phyloP scores from a whole-genome alignment of 2,888 invertebrate genomes.

The Parnassius mnemosyne region DNA sequence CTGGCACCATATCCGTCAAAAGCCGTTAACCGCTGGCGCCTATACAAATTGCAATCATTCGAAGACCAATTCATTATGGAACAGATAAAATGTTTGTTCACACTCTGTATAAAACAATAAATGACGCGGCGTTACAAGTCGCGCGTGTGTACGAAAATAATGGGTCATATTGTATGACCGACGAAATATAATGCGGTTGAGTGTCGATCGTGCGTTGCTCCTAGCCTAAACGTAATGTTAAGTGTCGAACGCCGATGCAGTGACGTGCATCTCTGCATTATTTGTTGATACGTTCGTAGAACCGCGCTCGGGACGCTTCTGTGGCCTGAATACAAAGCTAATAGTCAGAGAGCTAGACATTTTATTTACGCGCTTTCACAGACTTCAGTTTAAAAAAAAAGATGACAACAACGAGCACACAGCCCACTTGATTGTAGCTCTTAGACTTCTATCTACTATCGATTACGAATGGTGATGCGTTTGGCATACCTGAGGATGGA shows the following conservation, averaged over 20 bases:
- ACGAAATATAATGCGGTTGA: conserved; percentile 28
- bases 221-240: conserved; percentile 40
- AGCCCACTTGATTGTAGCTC: no score
- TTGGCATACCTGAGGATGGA: no score
- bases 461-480: no score
- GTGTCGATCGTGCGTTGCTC: conserved; percentile 40
- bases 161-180: conserved; percentile 17
- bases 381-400: no score
- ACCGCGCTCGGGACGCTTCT: conserved; percentile 41
- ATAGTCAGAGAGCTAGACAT: conserved; percentile 11
- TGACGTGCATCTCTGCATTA: conserved; percentile 52
- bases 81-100: conserved; percentile 28
- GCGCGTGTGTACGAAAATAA: conserved; percentile 19
- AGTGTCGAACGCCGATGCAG: conserved; percentile 34
- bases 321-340: conserved; percentile 31
- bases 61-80: conserved; percentile 12
- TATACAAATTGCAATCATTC: conserved; percentile 13
- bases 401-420: no score
- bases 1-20: conserved; percentile 4
- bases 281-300: conserved; percentile 53
- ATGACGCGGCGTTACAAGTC: conserved; percentile 15
- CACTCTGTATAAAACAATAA: conserved; percentile 27
- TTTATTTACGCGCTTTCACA: not conserved
- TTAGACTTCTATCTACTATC: no score
- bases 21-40: conserved; percentile 9